Conservation (phyloP, 2,797 vertebrate genomes). For the Cyprinella venusta region DNA sequence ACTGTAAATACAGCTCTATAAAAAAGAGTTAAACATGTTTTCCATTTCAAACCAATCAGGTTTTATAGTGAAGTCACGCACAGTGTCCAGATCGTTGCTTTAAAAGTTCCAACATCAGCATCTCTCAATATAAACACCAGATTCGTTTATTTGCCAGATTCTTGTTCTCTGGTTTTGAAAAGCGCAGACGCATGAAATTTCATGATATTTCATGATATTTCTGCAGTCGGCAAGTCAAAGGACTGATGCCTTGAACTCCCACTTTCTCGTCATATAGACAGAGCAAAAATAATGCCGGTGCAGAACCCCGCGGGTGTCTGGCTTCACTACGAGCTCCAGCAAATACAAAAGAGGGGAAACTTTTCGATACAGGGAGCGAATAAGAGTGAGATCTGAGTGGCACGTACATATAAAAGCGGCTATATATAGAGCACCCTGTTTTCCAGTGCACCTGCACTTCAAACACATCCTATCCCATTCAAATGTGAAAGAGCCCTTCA, state of each 20-base stretch:
- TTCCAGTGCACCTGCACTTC: constrained; percentile 23
- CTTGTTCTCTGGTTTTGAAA: neutral
- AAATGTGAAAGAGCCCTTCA: constrained; percentile 23
- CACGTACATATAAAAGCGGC: neutral
- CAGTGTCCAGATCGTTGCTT: neutral
- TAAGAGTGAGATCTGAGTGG: constrained; percentile 12
- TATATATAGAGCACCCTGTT: constrained; percentile 31
- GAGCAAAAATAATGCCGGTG: constrained; percentile 25
- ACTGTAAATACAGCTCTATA: neutral
- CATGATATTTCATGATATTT: constrained; percentile 37
- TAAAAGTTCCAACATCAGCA: constrained; percentile 11
- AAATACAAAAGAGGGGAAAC: constrained; percentile 24
- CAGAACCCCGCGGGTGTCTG: constrained; percentile 39
- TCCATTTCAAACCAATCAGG: neutral
- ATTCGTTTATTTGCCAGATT: neutral
- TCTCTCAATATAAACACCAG: neutral
- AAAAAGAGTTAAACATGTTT: neutral
- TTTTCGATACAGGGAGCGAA: constrained; percentile 9
- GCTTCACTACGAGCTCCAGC: constrained; percentile 18
- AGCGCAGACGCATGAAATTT: neutral
- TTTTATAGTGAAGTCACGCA: neutral
- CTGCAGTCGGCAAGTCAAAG: constrained; percentile 38
- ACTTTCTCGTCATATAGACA: constrained; percentile 17
- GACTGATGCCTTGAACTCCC: constrained; percentile 35
- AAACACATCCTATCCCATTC: constrained; percentile 15